Evolutionary conservation across 2,888 invertebrate species (phyloP).

Genomic region (Steinernema scapterisci): DNA sequence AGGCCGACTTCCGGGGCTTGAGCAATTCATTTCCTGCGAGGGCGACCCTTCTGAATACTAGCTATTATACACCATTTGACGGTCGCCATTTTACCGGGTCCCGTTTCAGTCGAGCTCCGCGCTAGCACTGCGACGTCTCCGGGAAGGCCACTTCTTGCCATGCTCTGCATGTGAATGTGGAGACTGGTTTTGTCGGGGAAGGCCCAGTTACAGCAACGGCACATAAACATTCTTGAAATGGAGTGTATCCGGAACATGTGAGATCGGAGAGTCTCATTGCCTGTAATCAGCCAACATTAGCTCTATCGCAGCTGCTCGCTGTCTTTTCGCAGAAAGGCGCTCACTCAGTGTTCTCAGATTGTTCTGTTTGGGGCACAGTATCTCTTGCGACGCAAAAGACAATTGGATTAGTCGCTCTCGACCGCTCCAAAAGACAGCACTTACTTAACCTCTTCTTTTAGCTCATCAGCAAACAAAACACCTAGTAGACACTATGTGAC

Average conservation of each 20-base stretch:
- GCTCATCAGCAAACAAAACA: conserved; percentile 2
- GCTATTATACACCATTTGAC: no score
- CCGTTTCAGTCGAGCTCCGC: conserved; percentile 54
- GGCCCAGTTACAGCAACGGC: conserved; percentile 67
- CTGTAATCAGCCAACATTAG: conserved; percentile 48
- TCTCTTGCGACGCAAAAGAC: background rate
- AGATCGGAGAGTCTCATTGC: conserved; percentile 65
- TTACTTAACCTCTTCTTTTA: background rate
- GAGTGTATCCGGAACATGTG: conserved; percentile 67
- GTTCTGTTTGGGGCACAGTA: background rate
- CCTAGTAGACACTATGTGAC: background rate
- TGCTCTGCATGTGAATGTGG: conserved; percentile 63
- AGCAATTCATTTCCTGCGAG: conserved; percentile 28
- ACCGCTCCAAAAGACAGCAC: background rate
- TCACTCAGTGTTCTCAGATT: background rate
- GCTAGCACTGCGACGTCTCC: conserved; percentile 63
- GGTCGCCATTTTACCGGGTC: conserved; percentile 1
- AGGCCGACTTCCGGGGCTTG: conserved; percentile 15
- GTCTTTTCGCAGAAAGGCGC: background rate
- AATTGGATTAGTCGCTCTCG: conserved; percentile 9
- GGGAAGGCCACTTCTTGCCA: conserved; percentile 55
- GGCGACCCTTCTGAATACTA: conserved; percentile 14
- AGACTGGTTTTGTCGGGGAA: conserved; percentile 65
- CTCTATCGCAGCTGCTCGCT: background rate
- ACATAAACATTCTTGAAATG: conserved; percentile 67